Percentiles rank a stretch among this genome's conserved stretches.
Conservation (phyloP, 1,140 invertebrate genomes). For the Carposina sasakii region DNA sequence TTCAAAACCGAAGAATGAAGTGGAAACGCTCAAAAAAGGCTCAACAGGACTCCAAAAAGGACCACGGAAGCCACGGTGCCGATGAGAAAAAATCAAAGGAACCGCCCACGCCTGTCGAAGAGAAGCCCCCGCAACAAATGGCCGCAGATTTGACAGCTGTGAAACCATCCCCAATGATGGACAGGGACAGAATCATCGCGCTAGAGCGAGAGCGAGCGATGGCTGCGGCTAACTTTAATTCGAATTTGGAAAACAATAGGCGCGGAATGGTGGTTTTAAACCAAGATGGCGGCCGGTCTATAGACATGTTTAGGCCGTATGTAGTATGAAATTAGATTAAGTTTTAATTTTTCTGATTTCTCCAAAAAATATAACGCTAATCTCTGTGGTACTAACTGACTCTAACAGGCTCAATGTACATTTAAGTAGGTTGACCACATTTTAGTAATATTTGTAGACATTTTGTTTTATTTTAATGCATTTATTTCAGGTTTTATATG, state of each 20-base stretch:
- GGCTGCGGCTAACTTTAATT: constrained; percentile 66
- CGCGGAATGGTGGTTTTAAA: constrained; percentile 60
- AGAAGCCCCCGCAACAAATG: constrained; percentile 43
- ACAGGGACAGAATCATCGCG: constrained; percentile 70
- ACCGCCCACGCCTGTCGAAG: constrained; percentile 20
- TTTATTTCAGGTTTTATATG: too few species aligned
- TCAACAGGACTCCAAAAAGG: constrained; percentile 81
- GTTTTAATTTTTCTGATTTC: too few species aligned
- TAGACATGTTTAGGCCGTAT: constrained; percentile 72
- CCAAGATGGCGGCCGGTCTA: constrained; percentile 61
- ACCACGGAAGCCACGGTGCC: constrained; percentile 39
- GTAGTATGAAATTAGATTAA: constrained; percentile 69
- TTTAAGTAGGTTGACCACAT: too few species aligned
- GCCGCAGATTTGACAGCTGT: constrained; percentile 64
- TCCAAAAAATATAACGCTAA: too few species aligned
- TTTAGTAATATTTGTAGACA: too few species aligned
- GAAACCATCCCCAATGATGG: constrained; percentile 54
- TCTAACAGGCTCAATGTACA: too few species aligned
- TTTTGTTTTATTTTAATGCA: too few species aligned
- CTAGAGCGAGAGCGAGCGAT: constrained; percentile 61
- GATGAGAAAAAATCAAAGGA: constrained; percentile 57
- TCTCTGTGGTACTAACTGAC: too few species aligned
- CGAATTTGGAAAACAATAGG: constrained; percentile 65
- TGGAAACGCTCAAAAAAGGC: constrained; percentile 97
- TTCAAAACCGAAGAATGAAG: constrained; percentile 96